A percentile compares a stretch with the other conserved stretches of the same genome.
phyloP scores from a whole-genome alignment of 2,113 vertebrate species.

The Cyprinodon brontotheroides region DNA sequence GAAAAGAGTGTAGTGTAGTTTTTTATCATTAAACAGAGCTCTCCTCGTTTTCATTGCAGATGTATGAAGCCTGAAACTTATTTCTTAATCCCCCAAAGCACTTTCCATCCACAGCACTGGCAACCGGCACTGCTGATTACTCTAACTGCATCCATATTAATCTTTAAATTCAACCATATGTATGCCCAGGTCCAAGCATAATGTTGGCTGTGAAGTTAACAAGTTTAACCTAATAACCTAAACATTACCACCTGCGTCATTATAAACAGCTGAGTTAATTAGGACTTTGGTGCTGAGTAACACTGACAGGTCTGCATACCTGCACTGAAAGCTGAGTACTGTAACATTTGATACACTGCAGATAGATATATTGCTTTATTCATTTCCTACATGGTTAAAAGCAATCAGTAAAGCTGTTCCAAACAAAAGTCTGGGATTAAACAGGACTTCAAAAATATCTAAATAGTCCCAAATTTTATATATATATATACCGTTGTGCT shows the following conservation, averaged over 20 bases:
- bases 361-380: background rate
- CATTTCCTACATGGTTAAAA: background rate
- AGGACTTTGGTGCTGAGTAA: background rate
- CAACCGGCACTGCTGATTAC: background rate
- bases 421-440: background rate
- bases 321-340: background rate
- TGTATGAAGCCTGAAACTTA: conserved; percentile 1
- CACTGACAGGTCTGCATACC: background rate
- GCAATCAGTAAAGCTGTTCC: background rate
- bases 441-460: no score
- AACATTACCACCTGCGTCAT: background rate
- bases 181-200: background rate
- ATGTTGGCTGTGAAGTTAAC: conserved; percentile 2
- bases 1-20: background rate
- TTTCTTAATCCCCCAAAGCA: conserved; percentile 12
- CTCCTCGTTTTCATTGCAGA: conserved; percentile 6
- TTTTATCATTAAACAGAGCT: background rate
- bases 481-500: no score
- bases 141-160: conserved; percentile 4
- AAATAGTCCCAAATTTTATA: no score
- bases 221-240: conserved; percentile 1
- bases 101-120: conserved; percentile 6
- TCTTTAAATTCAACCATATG: conserved; percentile 7
- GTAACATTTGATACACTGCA: background rate
- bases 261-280: conserved; percentile 11